Base-by-base conservation (phyloP, 1,140 invertebrate species). In the Acyrthosiphon pisum region DNA sequence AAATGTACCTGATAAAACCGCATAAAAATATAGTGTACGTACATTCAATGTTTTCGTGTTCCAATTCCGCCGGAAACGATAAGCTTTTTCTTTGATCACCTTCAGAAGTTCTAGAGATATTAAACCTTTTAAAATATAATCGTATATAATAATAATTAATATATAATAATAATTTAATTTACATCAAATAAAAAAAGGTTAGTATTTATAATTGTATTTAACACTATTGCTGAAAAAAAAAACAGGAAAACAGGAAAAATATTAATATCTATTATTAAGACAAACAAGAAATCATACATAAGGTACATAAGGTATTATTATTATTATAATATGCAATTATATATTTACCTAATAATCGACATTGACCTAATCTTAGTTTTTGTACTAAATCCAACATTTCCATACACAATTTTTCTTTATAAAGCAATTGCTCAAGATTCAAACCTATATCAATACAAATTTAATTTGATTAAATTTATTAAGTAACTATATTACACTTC, bases 381-480 rank as follows among this genome's bases (percentile, higher is more conserved):
- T 91, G 90, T 9, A 91, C n/a, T 18, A 91, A 30, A 50, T 83
- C 48, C 46, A 91, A 83, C 6, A 91, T 83, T 81, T 91, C 68
- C 11, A 83, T 22, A 50, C 90, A 91, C n/a, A 30, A 83, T 81
- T 50, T 83, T 83, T 91, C 90, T 30, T 91, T 91, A 44, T 91
- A 91, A 9, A 81, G 56, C 48, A 91, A 91, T 81, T 50, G 68
- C 35, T 91, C 90, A 23, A 53, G n/a, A 48, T n/a, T 83, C 46
- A 91, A 23, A 48, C 37, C 90, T 91, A 81, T 76, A n/a, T 90
- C 11, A 20, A 37, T 22, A 86, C 11, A 86, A 84, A 86, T 86
- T 46, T 0, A 50, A n/a, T 48, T 46, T n/a, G 30, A 41, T 41
- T 46, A 46, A 30, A 86, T 9, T 41, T n/a, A 41, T 41, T 2